A percentile compares a stretch with the other conserved stretches of the same genome.
Evolutionary conservation across 2,888 invertebrate genomes (phyloP).

Genomic region (Macrosoma leucophasiata): DNA sequence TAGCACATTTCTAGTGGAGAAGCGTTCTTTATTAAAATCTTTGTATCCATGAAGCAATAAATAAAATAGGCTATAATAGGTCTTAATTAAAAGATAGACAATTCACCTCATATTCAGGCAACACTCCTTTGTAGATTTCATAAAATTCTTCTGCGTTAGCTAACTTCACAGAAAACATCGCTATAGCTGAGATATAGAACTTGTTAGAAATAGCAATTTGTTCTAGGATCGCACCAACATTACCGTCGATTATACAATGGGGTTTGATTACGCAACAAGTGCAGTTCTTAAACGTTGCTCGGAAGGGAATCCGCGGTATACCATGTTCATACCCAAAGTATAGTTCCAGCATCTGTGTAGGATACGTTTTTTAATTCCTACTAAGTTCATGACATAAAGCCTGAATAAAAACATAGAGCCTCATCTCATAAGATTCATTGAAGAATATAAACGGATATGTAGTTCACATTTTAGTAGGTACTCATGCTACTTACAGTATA

Average conservation of each 20-base stretch:
- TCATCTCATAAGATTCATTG: too few relatives aligned
- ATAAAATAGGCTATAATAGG: too few relatives aligned
- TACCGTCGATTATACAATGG: slow-evolving; percentile 86
- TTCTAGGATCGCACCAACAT: slow-evolving; percentile 82
- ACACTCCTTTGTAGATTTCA: slow-evolving; percentile 92
- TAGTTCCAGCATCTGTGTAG: slow-evolving; percentile 50
- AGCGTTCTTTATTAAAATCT: too few relatives aligned
- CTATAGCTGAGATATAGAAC: slow-evolving; percentile 86
- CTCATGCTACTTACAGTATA: too few relatives aligned
- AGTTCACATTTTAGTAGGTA: too few relatives aligned
- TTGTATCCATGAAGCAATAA: too few relatives aligned
- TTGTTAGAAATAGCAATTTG: slow-evolving; percentile 80
- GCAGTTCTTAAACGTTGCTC: slow-evolving; percentile 79
- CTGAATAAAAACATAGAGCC: too few relatives aligned
- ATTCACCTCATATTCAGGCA: slow-evolving; percentile 82
- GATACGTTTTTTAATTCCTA: too few relatives aligned
- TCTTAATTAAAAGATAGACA: too few relatives aligned
- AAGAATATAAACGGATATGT: too few relatives aligned
- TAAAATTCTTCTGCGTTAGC: slow-evolving; percentile 91
- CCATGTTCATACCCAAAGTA: slow-evolving; percentile 56
- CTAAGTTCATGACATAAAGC: too few relatives aligned
- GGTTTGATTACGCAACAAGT: slow-evolving; percentile 93
- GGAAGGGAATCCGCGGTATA: slow-evolving; percentile 41
- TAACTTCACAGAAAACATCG: slow-evolving; percentile 85
- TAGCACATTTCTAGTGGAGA: too few relatives aligned